These are phyloP conservation scores for Teleopsis dalmanni DNA, from an alignment of 1,140 invertebrate genomes.

Conservation along the genomic window DNA sequence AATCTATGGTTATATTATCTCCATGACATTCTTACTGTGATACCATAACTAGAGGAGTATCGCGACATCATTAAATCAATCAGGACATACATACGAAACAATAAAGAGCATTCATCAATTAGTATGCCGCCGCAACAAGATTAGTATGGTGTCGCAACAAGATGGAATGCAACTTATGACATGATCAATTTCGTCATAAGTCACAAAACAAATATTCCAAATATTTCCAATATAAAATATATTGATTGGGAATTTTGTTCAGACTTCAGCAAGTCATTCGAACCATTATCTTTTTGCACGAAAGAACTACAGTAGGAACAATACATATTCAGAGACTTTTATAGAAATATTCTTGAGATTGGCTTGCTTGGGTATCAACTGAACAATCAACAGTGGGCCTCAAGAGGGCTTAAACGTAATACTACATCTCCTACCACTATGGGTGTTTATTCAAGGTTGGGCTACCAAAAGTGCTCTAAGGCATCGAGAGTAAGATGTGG, in stretches of 20 bases:
- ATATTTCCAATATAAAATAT: neutral
- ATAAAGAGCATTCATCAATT: neutral
- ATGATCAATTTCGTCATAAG: neutral
- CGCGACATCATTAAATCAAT: neutral
- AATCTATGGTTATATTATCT: neutral
- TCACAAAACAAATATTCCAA: neutral
- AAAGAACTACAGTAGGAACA: neutral
- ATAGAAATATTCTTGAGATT: conserved; percentile 2
- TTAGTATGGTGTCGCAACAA: too few species aligned
- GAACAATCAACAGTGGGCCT: too few species aligned
- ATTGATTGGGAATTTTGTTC: neutral
- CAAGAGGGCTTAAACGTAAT: too few species aligned
- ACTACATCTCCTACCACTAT: too few species aligned
- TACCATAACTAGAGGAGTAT: neutral
- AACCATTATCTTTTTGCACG: neutral
- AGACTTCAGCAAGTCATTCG: neutral
- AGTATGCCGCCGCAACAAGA: too few species aligned
- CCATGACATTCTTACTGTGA: neutral
- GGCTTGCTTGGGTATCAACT: too few species aligned
- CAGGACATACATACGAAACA: neutral
- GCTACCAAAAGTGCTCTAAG: too few species aligned
- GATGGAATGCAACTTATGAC: conserved; percentile 1
- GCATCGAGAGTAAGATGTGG: too few species aligned
- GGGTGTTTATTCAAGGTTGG: too few species aligned
- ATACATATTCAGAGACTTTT: conserved; percentile 7